Percentiles rank a stretch among this genome's conserved stretches.
phyloP scores from a whole-genome alignment of 2,888 invertebrate species.

The Ptilodon capucinus region DNA sequence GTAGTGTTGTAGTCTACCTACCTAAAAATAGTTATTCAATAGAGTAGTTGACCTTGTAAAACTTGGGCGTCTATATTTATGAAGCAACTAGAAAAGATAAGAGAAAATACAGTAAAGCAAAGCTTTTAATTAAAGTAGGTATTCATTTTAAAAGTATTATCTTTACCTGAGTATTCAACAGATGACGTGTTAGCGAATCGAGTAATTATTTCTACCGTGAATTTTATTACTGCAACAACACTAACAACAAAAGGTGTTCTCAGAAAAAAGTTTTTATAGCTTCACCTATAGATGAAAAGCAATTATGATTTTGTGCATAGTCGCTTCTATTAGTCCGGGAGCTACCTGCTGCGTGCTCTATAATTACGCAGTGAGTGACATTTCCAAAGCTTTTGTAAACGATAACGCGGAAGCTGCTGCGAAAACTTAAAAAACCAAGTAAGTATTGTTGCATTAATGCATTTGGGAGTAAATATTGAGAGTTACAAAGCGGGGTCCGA shows the following conservation, averaged over 20 bases:
- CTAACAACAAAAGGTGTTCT: slow-evolving; percentile 54
- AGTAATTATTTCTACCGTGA: slow-evolving; percentile 39
- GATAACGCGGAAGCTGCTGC: slow-evolving; percentile 81
- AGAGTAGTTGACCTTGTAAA: too few relatives aligned
- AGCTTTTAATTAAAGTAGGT: too few relatives aligned
- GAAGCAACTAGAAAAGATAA: too few relatives aligned
- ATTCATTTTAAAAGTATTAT: too few relatives aligned
- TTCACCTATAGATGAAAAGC: slow-evolving; percentile 60
- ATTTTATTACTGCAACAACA: slow-evolving; percentile 50
- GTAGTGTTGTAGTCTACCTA: too few relatives aligned
- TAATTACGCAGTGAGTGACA: slow-evolving; percentile 78
- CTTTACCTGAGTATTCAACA: slow-evolving; percentile 2
- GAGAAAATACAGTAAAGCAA: too few relatives aligned
- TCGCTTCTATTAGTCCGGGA: slow-evolving; percentile 54
- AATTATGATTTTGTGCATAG: slow-evolving; percentile 65
- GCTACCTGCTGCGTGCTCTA: slow-evolving; percentile 77
- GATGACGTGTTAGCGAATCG: slow-evolving; percentile 28
- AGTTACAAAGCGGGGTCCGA: slow-evolving; percentile 72
- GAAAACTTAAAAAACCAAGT: slow-evolving; percentile 79
- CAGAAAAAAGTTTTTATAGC: slow-evolving; percentile 53
- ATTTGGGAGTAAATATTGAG: slow-evolving; percentile 82
- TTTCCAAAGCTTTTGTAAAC: slow-evolving; percentile 77
- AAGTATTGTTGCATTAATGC: slow-evolving; percentile 80
- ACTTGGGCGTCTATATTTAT: too few relatives aligned
- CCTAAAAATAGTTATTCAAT: too few relatives aligned